Conservation (phyloP, 2,797 vertebrate species). For the Anguilla marmorata region DNA sequence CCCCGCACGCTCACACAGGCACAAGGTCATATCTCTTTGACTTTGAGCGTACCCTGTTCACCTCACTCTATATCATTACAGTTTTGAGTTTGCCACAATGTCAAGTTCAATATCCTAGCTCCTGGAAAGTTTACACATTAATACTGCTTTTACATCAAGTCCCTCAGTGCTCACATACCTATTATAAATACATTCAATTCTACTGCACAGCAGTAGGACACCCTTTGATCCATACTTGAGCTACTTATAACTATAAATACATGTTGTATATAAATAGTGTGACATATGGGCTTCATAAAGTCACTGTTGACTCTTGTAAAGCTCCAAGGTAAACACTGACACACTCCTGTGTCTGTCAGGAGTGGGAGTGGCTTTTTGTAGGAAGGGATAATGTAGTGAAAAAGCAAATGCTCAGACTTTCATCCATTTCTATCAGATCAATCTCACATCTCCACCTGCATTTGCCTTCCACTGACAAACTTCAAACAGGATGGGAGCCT, state of each 20-base stretch:
- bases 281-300: background rate
- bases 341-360: background rate
- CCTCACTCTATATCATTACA: no score
- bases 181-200: background rate
- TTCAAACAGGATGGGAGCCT: background rate
- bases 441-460: background rate
- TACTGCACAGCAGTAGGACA: background rate
- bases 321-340: background rate
- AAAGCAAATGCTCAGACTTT: background rate
- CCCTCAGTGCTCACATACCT: background rate
- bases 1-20: no score
- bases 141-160: background rate
- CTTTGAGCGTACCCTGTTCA: no score
- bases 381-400: background rate
- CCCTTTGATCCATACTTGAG: background rate
- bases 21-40: no score
- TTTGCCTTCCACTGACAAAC: background rate
- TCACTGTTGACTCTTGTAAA: background rate
- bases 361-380: background rate
- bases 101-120: background rate
- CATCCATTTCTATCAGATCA: background rate
- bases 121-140: background rate
- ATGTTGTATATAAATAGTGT: background rate
- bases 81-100: no score
- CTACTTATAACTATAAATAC: background rate